Evolutionary conservation across 2,797 vertebrate species (phyloP), one percentile per base, ranked within the genome.

Genomic region (Rhyacichthys aspro): DNA sequence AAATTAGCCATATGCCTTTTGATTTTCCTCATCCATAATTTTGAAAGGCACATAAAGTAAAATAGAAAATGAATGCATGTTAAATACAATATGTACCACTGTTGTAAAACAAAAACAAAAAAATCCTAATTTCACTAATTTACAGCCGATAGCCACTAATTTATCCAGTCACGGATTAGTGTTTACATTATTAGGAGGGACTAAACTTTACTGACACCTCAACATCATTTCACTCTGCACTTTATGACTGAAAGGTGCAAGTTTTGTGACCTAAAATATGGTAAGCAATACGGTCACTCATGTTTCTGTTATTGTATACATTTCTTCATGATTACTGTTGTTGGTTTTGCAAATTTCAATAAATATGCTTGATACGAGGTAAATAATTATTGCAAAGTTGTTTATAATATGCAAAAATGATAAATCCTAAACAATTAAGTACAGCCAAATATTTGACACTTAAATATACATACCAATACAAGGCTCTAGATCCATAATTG

Each of bases 141-240:
- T 17, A 48, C 9, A 33, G 48, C 1, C 28, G 54, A 12, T 1
- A 47, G 17, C 14, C 42, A 39, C 43, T 56, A 38, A 17, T 49
- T 56, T 18, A 52, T 52, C 32, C 38, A 55, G 5, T 44, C 66
- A 58, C 38, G 53, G n/a, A 33, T 70, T 59, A 23, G 45, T 60
- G 56, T 69, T 74, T 56, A 70, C 52, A 67, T 53, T 28, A 28
- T 28, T 28, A 28, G 2, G 23, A 28, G 7, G 3, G 23, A 28
- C 23, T 28, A 6, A 5, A 58, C 43, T 57, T 60, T 58, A 58
- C 53, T 34, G 48, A 63, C 72, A 64, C 23, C 7, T 28, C 23
- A 28, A 17, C 15, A 33, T 38, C 15, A 38, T 16, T 52, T 37
- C 33, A 37, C 48, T 18, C 34, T 38, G 49, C 49, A 52, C 34